phyloP scores from a whole-genome alignment of 2,113 vertebrate species.

The Bos indicus region DNA sequence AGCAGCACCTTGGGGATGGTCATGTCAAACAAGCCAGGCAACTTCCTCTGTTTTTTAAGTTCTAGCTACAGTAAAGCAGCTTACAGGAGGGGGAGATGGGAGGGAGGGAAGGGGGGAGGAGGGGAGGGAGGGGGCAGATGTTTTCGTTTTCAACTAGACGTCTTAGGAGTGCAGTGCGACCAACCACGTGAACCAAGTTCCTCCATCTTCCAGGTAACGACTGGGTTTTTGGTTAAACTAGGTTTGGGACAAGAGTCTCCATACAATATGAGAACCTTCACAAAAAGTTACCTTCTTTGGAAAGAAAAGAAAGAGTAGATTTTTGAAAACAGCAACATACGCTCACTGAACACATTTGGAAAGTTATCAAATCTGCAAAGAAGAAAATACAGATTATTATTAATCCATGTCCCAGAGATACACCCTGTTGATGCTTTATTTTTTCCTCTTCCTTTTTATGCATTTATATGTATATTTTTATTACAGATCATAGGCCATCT shows the following conservation, averaged over 20 bases:
- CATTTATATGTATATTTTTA: not conserved
- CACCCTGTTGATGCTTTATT: not conserved
- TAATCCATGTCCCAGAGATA: not conserved
- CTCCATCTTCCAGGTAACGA: not conserved
- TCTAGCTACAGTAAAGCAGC: not conserved
- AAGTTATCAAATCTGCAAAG: not conserved
- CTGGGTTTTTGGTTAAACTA: not conserved
- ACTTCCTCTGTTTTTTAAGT: not conserved
- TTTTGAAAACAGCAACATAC: not conserved
- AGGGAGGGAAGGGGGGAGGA: not conserved
- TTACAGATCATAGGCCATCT: not conserved
- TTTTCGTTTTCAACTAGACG: not conserved
- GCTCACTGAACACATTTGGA: not conserved
- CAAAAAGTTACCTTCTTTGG: not conserved
- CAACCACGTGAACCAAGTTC: not conserved
- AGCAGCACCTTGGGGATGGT: not conserved
- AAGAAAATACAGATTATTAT: not conserved
- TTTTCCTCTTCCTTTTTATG: not conserved
- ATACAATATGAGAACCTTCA: not conserved
- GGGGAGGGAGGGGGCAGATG: too few species aligned
- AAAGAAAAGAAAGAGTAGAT: not conserved
- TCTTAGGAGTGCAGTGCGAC: fast-evolving
- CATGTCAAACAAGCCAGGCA: not conserved
- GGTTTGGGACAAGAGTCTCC: not conserved
- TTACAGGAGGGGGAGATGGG: fast-evolving